Evolutionary conservation across 2,888 invertebrate species (phyloP).

Genomic region (Conistra vaccinii): DNA sequence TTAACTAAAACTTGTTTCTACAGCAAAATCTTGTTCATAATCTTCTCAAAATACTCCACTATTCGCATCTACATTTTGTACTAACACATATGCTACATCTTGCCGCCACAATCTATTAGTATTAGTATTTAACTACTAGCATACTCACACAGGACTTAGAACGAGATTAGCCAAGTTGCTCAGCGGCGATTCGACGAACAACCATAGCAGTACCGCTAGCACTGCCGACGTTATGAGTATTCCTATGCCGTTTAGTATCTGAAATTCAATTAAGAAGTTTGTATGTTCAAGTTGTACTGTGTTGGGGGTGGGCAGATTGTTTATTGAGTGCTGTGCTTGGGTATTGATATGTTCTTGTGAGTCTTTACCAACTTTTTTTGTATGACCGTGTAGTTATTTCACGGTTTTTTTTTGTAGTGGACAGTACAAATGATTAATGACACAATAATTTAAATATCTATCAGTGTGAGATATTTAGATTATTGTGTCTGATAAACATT

Average conservation of each 20-base stretch:
- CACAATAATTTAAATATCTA: no score
- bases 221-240: constrained; percentile 34
- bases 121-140: constrained; percentile 33
- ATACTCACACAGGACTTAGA: constrained; percentile 53
- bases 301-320: constrained; percentile 3
- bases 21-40: not conserved
- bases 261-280: constrained; percentile 60
- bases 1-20: not conserved
- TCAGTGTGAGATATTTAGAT: not conserved
- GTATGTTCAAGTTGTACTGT: constrained; percentile 33
- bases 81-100: not conserved
- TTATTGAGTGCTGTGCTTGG: constrained; percentile 1
- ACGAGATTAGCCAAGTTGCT: constrained; percentile 62
- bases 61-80: not conserved
- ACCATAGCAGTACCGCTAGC: constrained; percentile 50
- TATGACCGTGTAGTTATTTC: not conserved
- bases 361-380: not conserved
- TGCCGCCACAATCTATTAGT: constrained; percentile 38
- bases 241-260: constrained; percentile 52
- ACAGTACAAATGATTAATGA: not conserved
- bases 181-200: constrained; percentile 58
- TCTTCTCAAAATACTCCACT: not conserved
- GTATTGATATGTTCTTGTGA: not conserved
- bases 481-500: no score
- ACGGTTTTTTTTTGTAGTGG: not conserved